Percentiles rank a stretch among this genome's conserved stretches.
Conservation (phyloP, 2,797 vertebrate genomes). For the Onychomys arenicola region DNA sequence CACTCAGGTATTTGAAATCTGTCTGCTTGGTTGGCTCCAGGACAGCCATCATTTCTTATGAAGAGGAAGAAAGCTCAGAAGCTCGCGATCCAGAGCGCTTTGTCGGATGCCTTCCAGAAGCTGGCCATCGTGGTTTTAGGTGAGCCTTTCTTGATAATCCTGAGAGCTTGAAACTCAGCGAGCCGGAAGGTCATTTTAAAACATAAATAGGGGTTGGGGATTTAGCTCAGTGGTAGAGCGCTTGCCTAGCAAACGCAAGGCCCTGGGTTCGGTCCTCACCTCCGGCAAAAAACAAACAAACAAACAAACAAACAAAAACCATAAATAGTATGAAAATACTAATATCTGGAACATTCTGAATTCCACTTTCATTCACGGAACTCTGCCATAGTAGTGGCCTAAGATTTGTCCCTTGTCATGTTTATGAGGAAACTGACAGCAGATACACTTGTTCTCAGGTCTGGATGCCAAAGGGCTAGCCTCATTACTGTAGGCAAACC, state of each 20-base stretch:
- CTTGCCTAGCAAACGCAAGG: too few species aligned
- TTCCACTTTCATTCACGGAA: not conserved
- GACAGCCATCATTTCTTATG: slow-evolving; percentile 81
- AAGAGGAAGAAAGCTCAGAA: slow-evolving; percentile 85
- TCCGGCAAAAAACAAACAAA: too few species aligned
- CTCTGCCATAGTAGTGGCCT: not conserved
- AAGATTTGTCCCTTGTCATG: not conserved
- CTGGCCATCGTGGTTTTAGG: slow-evolving; percentile 82
- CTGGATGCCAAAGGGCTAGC: not conserved
- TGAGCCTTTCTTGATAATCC: slow-evolving; percentile 71
- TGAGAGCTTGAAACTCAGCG: not conserved
- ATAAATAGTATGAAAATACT: not conserved
- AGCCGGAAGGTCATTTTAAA: slow-evolving; percentile 31
- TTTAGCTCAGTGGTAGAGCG: too few species aligned
- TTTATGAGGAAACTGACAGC: slow-evolving; percentile 16
- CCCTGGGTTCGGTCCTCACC: too few species aligned
- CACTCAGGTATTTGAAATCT: not conserved
- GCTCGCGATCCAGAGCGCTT: slow-evolving; percentile 85
- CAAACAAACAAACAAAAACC: too few species aligned
- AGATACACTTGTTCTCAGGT: not conserved
- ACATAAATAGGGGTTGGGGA: not conserved
- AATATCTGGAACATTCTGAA: not conserved
- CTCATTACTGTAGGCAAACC: not conserved
- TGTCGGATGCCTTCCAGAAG: slow-evolving; percentile 71
- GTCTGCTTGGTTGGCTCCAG: slow-evolving; percentile 73